phyloP scores from a whole-genome alignment of 2,888 invertebrate species.

The Leucoma salicis region DNA sequence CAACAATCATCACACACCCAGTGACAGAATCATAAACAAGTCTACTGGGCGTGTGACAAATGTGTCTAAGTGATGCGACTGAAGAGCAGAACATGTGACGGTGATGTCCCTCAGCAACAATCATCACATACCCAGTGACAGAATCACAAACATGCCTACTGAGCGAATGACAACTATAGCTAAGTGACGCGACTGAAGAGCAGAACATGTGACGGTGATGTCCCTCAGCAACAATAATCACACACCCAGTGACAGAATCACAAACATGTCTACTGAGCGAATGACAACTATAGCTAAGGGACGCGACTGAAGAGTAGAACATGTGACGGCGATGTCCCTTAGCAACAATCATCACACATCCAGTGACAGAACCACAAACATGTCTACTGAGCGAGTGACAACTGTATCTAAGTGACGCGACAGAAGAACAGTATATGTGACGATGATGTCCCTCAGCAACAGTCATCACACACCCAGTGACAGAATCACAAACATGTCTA shows the following conservation, averaged over 20 bases:
- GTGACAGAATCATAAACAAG: slow-evolving; percentile 31
- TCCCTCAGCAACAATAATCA: slow-evolving; percentile 20
- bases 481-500: slow-evolving; percentile 17
- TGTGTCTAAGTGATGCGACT: slow-evolving; percentile 2
- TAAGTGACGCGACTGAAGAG: slow-evolving; percentile 8
- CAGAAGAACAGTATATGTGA: not conserved
- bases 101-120: slow-evolving; percentile 12
- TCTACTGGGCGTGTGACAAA: slow-evolving; percentile 8
- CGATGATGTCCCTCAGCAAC: not conserved
- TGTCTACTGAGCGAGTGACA: slow-evolving; percentile 27
- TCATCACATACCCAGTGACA: slow-evolving; percentile 34
- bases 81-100: slow-evolving; percentile 10
- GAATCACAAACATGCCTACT: slow-evolving; percentile 20
- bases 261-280: slow-evolving; percentile 15
- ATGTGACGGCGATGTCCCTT: not conserved
- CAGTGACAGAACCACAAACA: slow-evolving; percentile 29
- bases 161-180: slow-evolving; percentile 6
- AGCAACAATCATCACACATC: slow-evolving; percentile 22
- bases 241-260: slow-evolving; percentile 33
- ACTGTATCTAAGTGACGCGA: not conserved
- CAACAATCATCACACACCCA: slow-evolving; percentile 26
- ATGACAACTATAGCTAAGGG: slow-evolving; percentile 12
- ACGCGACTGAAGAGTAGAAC: not conserved
- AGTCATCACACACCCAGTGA: slow-evolving; percentile 17
- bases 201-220: not conserved